Evolutionary conservation across 1,140 invertebrate genomes (phyloP), one percentile per base, ranked within the genome.

Genomic region (Triops cancriformis): DNA sequence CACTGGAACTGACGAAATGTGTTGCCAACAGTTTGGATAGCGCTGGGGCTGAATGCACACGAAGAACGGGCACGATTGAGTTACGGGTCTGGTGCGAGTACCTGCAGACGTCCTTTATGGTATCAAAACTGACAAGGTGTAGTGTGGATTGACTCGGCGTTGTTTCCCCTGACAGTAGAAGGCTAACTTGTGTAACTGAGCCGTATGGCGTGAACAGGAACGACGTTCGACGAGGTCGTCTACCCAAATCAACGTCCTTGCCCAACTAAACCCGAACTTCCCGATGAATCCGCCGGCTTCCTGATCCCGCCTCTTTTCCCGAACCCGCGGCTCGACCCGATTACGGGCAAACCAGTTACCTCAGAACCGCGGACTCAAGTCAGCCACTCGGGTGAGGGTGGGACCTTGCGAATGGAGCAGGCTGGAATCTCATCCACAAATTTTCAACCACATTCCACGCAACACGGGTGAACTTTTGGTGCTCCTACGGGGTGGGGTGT

Each of bases 201-300:
- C 51, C 23, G 51, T 64, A 64, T 64, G 51, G 51, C 51, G 51
- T 64, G 51, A 64, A 64, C 51, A 14, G 14, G 51, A 64, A 64
- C 51, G 51, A 64, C 51, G 51, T 64, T 64, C 51, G 51, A 64
- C 51, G 51, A 64, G 51, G 51, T 64, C 51, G 51, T 64, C 51
- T 64, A 64, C 51, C 51, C 51, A 64, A 18, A 64, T 18, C 18
- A 64, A 64, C 51, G 51, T 64, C 51, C 51, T 64, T 64, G 51
- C 51, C 51, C 51, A 64, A 64, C 51, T 23, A 64, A 64, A 64
- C 14, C 23, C 51, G 18, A 23, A 64, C 14, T 23, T 64, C 51
- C 51, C 23, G 51, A 23, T n/a, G 51, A 64, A 64, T 23, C 51
- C 51, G 51, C 51, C 14, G 51, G 6, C 23, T 64, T 23, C 3